Conservation (phyloP, 2,113 vertebrate species). For the Vidua chalybeata region DNA sequence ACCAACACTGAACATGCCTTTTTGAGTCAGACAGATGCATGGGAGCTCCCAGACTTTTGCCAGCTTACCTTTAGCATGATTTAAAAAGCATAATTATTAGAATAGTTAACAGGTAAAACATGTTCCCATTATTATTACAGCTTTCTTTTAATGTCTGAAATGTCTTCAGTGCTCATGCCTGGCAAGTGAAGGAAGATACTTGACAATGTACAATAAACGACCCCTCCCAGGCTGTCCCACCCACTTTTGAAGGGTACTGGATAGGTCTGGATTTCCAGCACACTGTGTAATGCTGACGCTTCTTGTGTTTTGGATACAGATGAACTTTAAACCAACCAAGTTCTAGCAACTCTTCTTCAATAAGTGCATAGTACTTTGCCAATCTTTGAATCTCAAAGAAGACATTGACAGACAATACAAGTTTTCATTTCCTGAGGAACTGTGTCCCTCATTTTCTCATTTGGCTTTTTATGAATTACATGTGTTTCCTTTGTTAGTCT, state of each 20-base stretch:
- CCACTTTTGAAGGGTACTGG: background rate
- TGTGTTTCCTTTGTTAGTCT: background rate
- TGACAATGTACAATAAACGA: background rate
- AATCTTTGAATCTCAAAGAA: background rate
- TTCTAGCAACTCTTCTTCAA: background rate
- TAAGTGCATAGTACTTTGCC: background rate
- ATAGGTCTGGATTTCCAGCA: background rate
- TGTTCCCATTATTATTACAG: background rate
- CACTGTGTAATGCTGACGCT: background rate
- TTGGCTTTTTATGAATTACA: constrained; percentile 23
- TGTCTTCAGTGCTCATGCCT: background rate
- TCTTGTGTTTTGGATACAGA: background rate
- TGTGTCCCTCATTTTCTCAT: background rate
- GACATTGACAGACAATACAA: background rate
- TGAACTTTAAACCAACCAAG: background rate
- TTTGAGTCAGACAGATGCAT: background rate
- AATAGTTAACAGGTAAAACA: background rate
- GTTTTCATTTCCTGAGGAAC: constrained; percentile 6
- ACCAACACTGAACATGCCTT: background rate
- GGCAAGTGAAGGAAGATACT: background rate
- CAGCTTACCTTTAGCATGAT: background rate
- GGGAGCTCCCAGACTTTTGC: background rate
- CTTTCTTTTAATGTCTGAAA: background rate
- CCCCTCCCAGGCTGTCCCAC: background rate
- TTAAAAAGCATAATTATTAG: background rate